Base-by-base conservation (phyloP, 1,140 invertebrate species). In the Archivesica marissinica region DNA sequence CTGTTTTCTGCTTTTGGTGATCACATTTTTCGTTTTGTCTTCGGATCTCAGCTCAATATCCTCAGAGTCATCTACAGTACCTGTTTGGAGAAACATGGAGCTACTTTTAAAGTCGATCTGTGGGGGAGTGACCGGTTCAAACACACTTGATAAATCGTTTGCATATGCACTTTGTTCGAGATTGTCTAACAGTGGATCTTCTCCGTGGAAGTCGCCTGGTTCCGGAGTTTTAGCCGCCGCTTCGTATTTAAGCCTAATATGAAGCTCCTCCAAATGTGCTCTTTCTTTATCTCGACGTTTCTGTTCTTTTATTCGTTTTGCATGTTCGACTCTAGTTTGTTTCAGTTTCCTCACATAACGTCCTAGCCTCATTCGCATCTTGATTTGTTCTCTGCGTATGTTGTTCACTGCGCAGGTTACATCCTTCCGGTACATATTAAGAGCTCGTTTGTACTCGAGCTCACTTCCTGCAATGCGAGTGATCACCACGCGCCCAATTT, bases 401-500 rank as follows among this genome's bases (percentile, higher is more conserved):
- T 85, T 85, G 39, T 85, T 85, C 3, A 85, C 82, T 25, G 56
- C 23, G 28, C 72, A 77, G 23, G 75, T 66, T 15, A 76, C 50
- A 35, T 85, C 82, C 30, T 66, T 76, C 23, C 61, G 56, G 74
- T 85, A 77, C 82, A 85, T 85, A 35, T 85, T 85, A 0, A 85
- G 33, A 17, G 47, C 50, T 47, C 82, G 54, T 44, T 85, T 85
- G 59, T 85, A 85, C 59, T 85, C 82, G 13, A 85, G 74, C 54
- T 85, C 82, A 70, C 74, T 85, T 70, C 82, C 82, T 33, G 82
- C 82, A 13, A 85, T 74, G n/a, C 82, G 39, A 39, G 82, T 85
- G 3, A 85, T 68, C 20, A 78, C 75, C 0, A 85, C 82, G 6
- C 82, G 82, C 20, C 82, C 75, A 25, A 85, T 30, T 38, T 85